These are phyloP conservation scores for Erannis defoliaria DNA, from an alignment of 2,888 invertebrate species.

Conservation along the genomic window DNA sequence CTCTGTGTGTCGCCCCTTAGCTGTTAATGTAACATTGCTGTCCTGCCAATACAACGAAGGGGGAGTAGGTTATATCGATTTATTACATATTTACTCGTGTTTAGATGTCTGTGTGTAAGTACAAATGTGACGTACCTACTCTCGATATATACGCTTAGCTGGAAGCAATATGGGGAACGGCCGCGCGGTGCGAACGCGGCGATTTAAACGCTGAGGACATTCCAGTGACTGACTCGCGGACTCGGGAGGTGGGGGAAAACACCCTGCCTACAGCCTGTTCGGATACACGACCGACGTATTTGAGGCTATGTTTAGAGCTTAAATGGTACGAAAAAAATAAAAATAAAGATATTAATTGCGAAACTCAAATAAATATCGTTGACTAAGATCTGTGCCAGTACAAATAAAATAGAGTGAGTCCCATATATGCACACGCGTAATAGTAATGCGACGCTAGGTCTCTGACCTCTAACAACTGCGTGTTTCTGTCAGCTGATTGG, in stretches of 20 bases:
- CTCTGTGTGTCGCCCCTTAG: conserved; percentile 69
- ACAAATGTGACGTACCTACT: conserved; percentile 81
- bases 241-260: neutral
- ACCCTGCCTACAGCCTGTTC: neutral
- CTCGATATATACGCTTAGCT: conserved; percentile 46
- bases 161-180: conserved; percentile 59
- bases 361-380: too few relatives aligned
- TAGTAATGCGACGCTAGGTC: too few relatives aligned
- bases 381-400: too few relatives aligned
- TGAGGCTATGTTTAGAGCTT: too few relatives aligned
- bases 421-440: too few relatives aligned
- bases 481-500: too few relatives aligned
- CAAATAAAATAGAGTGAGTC: too few relatives aligned
- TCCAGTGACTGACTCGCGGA: conserved; percentile 71
- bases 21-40: conserved; percentile 67
- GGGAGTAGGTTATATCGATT: conserved; percentile 80
- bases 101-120: conserved; percentile 78
- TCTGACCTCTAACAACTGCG: too few relatives aligned
- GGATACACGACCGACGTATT: too few relatives aligned
- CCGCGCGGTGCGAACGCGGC: conserved; percentile 58
- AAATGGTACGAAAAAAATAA: too few relatives aligned
- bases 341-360: too few relatives aligned
- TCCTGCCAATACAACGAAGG: conserved; percentile 83
- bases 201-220: conserved; percentile 60
- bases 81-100: conserved; percentile 71